Base-by-base conservation (phyloP, 2,797 vertebrate species). In the Dromococcyx pavoninus region DNA sequence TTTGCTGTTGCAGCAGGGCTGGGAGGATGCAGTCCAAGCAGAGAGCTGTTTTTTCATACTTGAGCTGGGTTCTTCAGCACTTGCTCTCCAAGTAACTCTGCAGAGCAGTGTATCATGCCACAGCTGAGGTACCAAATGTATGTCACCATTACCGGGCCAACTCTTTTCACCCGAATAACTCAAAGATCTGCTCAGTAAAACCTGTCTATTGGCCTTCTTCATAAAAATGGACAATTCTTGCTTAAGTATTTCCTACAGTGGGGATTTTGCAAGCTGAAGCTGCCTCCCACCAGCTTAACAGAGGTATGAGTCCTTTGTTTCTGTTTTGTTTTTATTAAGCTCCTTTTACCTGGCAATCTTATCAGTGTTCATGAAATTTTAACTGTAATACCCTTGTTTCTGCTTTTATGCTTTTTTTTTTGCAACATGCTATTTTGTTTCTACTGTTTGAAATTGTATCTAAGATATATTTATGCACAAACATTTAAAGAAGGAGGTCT, bases 341-440 rank as follows among this genome's bases (percentile, higher is more conserved):
- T 72, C 64, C 67, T 94, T n/a, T 93, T 94, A 56, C 33, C 24
- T 5, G 0, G 22, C 66, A 86, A 95, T 87, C 44, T 86, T 95
- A 93, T 94, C 91, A 71, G 76, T 65, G 71, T 85, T 85, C 56
- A 46, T 32, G 77, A 95, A 95, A 95, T 70, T 88, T 89, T 73
- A 80, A 93, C 60, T 80, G 30, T 87, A 96, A 94, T 80, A 64
- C 54, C 75, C 92, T 95, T 96, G 57, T 93, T 91, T 91, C 85
- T 94, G 72, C 81, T 73, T 89, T 94, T 94, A 94, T 93, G 85
- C 53, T 60, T 86, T 77, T 91, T 91, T 92, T 83, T 64, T 93
- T 80, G 37, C 66, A 84, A 90, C 95, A 86, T 57, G 30, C 35
- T 58, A n/a, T 91, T 95, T 96, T 94, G 39, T 86, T 97, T 96